A percentile compares a stretch with the other conserved stretches of the same genome.
These are phyloP conservation scores for Orgyia antiqua DNA, from an alignment of 2,888 invertebrate species.

Conservation along the genomic window DNA sequence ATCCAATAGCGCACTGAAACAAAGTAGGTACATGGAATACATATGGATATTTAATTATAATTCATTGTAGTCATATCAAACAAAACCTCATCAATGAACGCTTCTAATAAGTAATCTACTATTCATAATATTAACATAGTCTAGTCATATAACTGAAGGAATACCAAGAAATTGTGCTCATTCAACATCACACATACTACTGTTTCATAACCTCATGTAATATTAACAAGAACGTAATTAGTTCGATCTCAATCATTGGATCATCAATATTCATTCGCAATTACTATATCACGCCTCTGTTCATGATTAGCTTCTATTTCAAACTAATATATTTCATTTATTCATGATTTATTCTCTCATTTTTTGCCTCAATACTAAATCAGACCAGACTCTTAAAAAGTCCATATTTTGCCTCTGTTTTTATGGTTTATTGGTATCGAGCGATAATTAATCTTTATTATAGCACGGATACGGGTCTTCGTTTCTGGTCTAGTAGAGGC, in stretches of 20 bases:
- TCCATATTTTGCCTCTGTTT: constrained; percentile 14
- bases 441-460: constrained; percentile 22
- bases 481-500: constrained; percentile 23
- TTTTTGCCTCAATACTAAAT: constrained; percentile 6
- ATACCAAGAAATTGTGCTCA: not conserved
- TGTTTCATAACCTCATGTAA: constrained; percentile 38
- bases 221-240: constrained; percentile 40
- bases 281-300: constrained; percentile 39
- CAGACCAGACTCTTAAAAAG: not conserved
- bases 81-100: no score
- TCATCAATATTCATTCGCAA: constrained; percentile 58
- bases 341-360: constrained; percentile 17
- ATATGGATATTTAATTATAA: no score
- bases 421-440: constrained; percentile 19
- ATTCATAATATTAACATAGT: no score
- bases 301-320: constrained; percentile 25
- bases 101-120: no score
- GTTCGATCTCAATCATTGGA: constrained; percentile 32
- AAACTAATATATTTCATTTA: constrained; percentile 27
- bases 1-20: no score
- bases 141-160: constrained; percentile 1
- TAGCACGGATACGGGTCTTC: constrained; percentile 16
- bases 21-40: no score
- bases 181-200: constrained; percentile 9
- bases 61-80: no score